Percentiles rank a stretch among this genome's conserved stretches.
Conservation (phyloP, 35 echinoderm and acorn worm genomes). For the Lytechinus pictus region DNA sequence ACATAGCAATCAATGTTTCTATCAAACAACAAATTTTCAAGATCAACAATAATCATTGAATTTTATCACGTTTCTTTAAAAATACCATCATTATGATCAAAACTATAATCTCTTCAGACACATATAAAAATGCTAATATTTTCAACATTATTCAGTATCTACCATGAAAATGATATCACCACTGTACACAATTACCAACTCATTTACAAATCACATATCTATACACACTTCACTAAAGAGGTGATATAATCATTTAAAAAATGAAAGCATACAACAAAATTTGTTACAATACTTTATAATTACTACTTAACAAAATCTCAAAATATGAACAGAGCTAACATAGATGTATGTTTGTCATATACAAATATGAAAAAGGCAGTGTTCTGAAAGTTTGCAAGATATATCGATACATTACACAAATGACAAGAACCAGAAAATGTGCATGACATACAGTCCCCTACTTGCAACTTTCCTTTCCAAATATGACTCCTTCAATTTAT, state of each 20-base stretch:
- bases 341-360: not conserved
- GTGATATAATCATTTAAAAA: not conserved
- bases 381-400: slow-evolving; percentile 4
- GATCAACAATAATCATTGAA: not conserved
- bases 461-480: no score
- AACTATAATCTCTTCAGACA: slow-evolving; percentile 13
- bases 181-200: not conserved
- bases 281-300: not conserved
- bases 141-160: not conserved
- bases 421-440: not conserved
- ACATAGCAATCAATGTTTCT: not conserved
- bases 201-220: slow-evolving; percentile 1
- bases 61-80: not conserved
- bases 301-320: not conserved
- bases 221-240: not conserved
- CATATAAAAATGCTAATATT: not conserved
- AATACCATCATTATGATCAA: not conserved
- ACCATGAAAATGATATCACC: not conserved
- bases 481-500: no score
- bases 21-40: not conserved
- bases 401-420: not conserved
- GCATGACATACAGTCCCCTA: not conserved
- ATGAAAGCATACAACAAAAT: not conserved
- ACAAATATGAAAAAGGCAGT: not conserved
- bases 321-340: not conserved